phyloP scores from a whole-genome alignment of 2,888 invertebrate genomes.

The Exocentrus adspersus region DNA sequence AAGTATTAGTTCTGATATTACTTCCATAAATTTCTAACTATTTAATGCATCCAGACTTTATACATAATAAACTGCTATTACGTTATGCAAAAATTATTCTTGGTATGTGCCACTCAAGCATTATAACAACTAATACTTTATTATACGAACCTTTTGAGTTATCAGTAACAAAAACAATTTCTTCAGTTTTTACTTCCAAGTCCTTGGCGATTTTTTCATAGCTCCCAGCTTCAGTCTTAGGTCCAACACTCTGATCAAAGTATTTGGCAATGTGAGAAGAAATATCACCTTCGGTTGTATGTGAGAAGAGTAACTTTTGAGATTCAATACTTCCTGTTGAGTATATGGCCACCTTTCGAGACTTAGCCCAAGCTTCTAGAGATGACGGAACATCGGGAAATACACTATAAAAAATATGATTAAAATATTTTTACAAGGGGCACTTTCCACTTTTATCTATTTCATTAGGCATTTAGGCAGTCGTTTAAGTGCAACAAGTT shows the following conservation, averaged over 20 bases:
- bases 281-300: conserved; percentile 82
- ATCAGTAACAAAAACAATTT: conserved; percentile 89
- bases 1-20: no score
- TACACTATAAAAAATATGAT: conserved; percentile 65
- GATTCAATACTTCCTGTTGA: conserved; percentile 93
- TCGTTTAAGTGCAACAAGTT: no score
- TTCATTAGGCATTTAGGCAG: no score
- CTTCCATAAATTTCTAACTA: no score
- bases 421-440: not conserved
- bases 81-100: no score
- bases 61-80: no score
- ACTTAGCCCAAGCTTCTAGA: conserved; percentile 76
- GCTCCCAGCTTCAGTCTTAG: conserved; percentile 80
- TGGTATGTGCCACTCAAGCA: not conserved
- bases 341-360: conserved; percentile 80
- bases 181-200: conserved; percentile 71
- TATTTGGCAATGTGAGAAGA: conserved; percentile 77
- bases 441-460: not conserved
- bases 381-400: conserved; percentile 85
- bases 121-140: not conserved
- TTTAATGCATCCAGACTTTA: no score
- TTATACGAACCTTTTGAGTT: conserved; percentile 74
- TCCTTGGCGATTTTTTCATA: conserved; percentile 80
- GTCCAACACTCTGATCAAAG: conserved; percentile 88
- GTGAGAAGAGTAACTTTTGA: conserved; percentile 85